Evolutionary conservation across 2,888 invertebrate species (phyloP).

Genomic region (Scaptodrosophila latifasciaeformis): DNA sequence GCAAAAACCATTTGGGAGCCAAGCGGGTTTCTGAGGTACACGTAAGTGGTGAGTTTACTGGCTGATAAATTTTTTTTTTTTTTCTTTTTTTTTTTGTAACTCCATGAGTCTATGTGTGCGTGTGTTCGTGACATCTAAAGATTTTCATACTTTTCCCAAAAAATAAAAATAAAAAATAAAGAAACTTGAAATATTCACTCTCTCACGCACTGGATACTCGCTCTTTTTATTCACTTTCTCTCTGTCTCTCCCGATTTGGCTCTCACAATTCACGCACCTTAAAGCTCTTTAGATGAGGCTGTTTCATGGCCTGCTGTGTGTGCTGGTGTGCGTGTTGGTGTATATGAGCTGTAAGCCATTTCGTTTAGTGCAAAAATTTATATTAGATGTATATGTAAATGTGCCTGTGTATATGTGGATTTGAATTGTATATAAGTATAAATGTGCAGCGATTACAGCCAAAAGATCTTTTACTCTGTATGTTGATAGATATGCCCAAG

Average conservation of each 20-base stretch:
- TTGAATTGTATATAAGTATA: too few relatives aligned
- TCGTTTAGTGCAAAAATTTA: conserved; percentile 45
- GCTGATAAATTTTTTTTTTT: conserved; percentile 2
- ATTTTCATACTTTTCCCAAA: background rate
- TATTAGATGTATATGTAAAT: too few relatives aligned
- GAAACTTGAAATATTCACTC: conserved; percentile 1
- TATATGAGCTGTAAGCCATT: conserved; percentile 15
- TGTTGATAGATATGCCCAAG: conserved; percentile 17
- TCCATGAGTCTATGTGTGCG: too few relatives aligned
- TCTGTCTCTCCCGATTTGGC: conserved; percentile 16
- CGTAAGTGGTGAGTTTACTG: conserved; percentile 1
- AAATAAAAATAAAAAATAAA: background rate
- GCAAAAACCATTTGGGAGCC: too few relatives aligned
- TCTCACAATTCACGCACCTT: conserved; percentile 53
- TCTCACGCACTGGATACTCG: conserved; percentile 8
- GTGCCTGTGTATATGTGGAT: too few relatives aligned
- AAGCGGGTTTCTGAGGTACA: background rate
- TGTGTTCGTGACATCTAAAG: too few relatives aligned
- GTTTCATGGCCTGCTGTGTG: background rate
- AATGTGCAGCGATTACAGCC: conserved; percentile 64
- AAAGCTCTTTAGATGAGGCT: conserved; percentile 36
- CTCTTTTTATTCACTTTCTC: conserved; percentile 20
- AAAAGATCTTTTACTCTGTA: conserved; percentile 47
- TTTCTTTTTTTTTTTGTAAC: conserved; percentile 1
- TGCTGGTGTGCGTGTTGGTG: conserved; percentile 12